Evolutionary conservation across 1,140 invertebrate genomes (phyloP), one percentile per base, ranked within the genome.

Genomic region (Arctopsyche grandis): DNA sequence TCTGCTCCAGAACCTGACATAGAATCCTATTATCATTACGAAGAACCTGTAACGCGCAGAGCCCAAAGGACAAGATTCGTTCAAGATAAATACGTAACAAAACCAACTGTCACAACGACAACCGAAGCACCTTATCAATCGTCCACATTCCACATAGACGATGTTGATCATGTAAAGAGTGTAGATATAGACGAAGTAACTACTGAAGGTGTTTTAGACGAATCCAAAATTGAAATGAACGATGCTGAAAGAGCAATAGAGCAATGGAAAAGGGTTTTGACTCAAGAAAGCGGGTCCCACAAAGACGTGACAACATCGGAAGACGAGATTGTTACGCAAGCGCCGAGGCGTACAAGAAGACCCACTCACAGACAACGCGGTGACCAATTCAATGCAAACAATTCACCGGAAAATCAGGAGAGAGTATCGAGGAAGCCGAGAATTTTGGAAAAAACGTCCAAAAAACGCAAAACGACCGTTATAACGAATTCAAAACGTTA

Each of bases 241-340:
- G 63, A 69, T 52, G 0, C 16, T 75, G 56, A 78, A 69, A 22
- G 56, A 78, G 79, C 48, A n/a, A 9, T 75, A 78, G 79, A 24
- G 76, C 73, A 69, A 80, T 80, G 52, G 81, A 14, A 60, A 66
- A 86, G 85, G 4, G 85, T 85, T 60, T 80, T 85, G 19, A 83
- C 85, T 76, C 84, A 85, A 52, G 85, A 84, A 22, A 86, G 84
- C 78, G 84, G 84, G 74, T 84, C 84, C 63, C n/a, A 24, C 12
- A 78, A 22, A 70, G 46, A 16, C 14, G 24, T 10, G 14, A 26
- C 63, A 38, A 26, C 56, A 7, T 16, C 9, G 0, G 56, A 60
- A 19, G 56, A 60, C 9, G 16, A 19, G 19, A 60, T 60, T 19
- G 56, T 60, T 19, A 66, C 63, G 24, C 63, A 76, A 63, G 12